Conservation (phyloP, 2,797 vertebrate genomes). For the Gobio occitaniae region DNA sequence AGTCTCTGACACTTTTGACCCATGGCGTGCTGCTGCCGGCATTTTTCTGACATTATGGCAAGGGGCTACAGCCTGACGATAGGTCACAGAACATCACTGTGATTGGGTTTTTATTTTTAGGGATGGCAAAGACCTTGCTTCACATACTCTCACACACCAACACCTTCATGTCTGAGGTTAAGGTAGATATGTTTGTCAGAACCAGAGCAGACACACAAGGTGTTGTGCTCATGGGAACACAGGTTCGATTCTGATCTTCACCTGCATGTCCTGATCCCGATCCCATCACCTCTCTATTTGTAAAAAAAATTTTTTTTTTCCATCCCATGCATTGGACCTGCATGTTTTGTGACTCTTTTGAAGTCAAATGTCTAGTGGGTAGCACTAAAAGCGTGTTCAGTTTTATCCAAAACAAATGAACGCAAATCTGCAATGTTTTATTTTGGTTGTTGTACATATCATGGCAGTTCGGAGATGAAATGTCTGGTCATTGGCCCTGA, state of each 20-base stretch:
- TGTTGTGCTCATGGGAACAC: background rate
- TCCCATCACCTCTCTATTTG: background rate
- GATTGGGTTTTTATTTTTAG: conserved; percentile 23
- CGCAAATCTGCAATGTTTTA: too few relatives aligned
- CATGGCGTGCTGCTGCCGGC: background rate
- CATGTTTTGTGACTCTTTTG: too few relatives aligned
- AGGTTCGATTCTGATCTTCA: background rate
- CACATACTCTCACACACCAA: background rate
- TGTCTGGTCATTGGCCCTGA: too few relatives aligned
- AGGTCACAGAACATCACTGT: conserved; percentile 37
- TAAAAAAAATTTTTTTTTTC: too few relatives aligned
- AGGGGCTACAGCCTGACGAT: conserved; percentile 9
- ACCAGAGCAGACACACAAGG: conserved; percentile 3
- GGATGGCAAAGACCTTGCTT: background rate
- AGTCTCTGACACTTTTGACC: conserved; percentile 41
- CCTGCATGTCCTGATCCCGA: background rate
- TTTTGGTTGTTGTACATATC: too few relatives aligned
- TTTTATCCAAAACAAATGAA: too few relatives aligned
- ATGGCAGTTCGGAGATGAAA: too few relatives aligned
- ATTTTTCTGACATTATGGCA: conserved; percentile 24
- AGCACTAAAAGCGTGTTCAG: too few relatives aligned
- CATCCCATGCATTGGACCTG: too few relatives aligned
- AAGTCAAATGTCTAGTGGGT: too few relatives aligned
- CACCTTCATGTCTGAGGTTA: conserved; percentile 1
- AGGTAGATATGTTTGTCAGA: background rate